Conservation (phyloP, 2,888 invertebrate genomes). For the Lithophane ornitopus region DNA sequence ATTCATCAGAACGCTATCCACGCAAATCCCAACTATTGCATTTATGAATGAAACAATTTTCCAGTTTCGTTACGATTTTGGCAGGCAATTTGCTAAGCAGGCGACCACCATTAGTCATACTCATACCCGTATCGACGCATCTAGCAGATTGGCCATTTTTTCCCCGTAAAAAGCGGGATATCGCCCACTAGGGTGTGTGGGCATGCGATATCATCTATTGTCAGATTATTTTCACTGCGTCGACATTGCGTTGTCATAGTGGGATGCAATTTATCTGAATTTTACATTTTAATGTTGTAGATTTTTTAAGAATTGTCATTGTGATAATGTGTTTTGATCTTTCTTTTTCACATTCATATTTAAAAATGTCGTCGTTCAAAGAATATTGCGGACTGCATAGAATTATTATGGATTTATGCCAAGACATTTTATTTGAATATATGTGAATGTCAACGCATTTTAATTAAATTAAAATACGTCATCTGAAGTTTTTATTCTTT, state of each 20-base stretch:
- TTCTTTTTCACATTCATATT: conserved; percentile 9
- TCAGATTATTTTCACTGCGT: conserved; percentile 64
- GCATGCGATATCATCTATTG: conserved; percentile 73
- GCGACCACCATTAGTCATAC: conserved; percentile 86
- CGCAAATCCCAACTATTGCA: conserved; percentile 84
- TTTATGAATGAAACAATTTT: conserved; percentile 90
- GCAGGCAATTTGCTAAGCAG: conserved; percentile 87
- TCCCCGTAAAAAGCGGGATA: conserved; percentile 78
- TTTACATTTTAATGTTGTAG: conserved; percentile 57
- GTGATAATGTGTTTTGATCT: conserved; percentile 61
- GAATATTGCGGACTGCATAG: conserved; percentile 13
- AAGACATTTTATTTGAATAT: conserved; percentile 34
- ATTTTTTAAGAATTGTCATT: conserved; percentile 61
- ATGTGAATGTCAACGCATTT: background rate
- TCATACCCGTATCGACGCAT: conserved; percentile 86
- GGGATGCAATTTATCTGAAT: conserved; percentile 63
- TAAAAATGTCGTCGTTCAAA: conserved; percentile 5
- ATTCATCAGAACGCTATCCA: conserved; percentile 84
- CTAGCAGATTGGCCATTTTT: conserved; percentile 87
- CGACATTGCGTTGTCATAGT: conserved; percentile 66
- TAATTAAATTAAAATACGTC: conserved; percentile 3
- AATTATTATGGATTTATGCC: conserved; percentile 35
- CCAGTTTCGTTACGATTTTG: conserved; percentile 86
- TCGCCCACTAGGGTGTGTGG: conserved; percentile 78
- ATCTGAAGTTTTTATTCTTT: background rate